Conservation (phyloP, 2,113 vertebrate species). For the Perca flavescens region DNA sequence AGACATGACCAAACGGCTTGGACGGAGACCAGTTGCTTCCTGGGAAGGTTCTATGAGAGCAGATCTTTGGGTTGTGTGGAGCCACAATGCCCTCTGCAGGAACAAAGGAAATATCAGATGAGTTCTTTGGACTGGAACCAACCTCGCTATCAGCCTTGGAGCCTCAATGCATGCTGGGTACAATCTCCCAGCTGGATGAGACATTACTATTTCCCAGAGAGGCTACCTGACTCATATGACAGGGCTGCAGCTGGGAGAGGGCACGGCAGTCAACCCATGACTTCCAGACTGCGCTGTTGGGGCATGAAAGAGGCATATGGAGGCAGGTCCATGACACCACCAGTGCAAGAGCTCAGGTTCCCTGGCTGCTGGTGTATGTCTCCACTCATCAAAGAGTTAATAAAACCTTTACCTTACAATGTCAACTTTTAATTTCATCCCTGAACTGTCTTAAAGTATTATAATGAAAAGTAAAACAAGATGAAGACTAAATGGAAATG, state of each 20-base stretch:
- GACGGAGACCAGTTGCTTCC: conserved; percentile 15
- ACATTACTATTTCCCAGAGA: background rate
- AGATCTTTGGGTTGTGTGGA: conserved; percentile 17
- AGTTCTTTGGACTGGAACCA: conserved; percentile 10
- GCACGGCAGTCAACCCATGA: conserved; percentile 7
- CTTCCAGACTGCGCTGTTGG: background rate
- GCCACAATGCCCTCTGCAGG: conserved; percentile 43
- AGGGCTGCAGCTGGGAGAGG: background rate
- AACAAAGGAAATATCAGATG: conserved; percentile 22
- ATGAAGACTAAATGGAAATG: background rate
- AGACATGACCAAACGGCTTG: background rate
- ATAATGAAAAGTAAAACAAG: background rate
- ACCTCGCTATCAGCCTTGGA: conserved; percentile 15
- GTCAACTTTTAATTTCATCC: background rate
- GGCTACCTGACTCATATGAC: background rate
- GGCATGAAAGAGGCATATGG: conserved; percentile 24
- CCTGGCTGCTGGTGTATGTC: conserved; percentile 28
- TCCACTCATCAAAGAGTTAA: conserved; percentile 11
- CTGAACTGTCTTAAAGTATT: background rate
- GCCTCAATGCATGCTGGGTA: background rate
- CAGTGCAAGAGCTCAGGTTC: background rate
- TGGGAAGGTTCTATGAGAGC: background rate
- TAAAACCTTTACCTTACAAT: conserved; percentile 3
- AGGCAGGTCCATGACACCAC: conserved; percentile 23
- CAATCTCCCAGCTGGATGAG: conserved; percentile 10